Evolutionary conservation across 2,888 invertebrate genomes (phyloP).

Genomic region (Cheilosia urbana): DNA sequence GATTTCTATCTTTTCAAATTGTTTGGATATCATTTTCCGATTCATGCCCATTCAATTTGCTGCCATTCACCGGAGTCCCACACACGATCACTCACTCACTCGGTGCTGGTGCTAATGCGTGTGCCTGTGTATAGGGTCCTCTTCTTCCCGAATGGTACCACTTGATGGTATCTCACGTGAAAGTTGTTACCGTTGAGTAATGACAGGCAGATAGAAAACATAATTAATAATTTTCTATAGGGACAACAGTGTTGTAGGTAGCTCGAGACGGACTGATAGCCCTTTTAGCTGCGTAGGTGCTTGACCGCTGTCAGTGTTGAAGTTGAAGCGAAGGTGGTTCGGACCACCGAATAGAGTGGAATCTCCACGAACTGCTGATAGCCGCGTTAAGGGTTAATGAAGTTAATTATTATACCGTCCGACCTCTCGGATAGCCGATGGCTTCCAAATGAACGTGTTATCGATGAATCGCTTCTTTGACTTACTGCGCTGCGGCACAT

Average conservation of each 20-base stretch:
- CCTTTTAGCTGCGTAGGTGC: constrained; percentile 52
- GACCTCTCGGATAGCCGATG: constrained; percentile 61
- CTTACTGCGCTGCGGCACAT: constrained; percentile 31
- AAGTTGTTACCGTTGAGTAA: constrained; percentile 74
- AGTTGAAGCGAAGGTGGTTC: constrained; percentile 45
- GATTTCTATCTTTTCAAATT: constrained; percentile 68
- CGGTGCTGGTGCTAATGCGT: constrained; percentile 60
- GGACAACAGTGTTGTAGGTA: constrained; percentile 57
- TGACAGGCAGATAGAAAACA: constrained; percentile 74
- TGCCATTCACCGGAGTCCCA: constrained; percentile 71
- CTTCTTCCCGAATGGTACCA: constrained; percentile 51
- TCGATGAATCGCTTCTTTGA: constrained; percentile 62
- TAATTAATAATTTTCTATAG: constrained; percentile 72
- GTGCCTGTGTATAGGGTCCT: constrained; percentile 21
- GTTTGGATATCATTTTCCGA: constrained; percentile 75
- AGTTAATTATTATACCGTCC: constrained; percentile 74
- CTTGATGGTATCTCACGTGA: constrained; percentile 70
- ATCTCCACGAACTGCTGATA: constrained; percentile 46
- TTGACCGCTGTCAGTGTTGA: constrained; percentile 52
- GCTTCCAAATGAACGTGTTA: constrained; percentile 59
- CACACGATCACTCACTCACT: constrained; percentile 71
- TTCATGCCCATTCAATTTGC: constrained; percentile 74
- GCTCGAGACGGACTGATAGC: constrained; percentile 52
- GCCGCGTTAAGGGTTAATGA: constrained; percentile 75
- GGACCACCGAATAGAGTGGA: constrained; percentile 38